Conservation (phyloP, 2,888 invertebrate species). For the Diloba caeruleocephala region DNA sequence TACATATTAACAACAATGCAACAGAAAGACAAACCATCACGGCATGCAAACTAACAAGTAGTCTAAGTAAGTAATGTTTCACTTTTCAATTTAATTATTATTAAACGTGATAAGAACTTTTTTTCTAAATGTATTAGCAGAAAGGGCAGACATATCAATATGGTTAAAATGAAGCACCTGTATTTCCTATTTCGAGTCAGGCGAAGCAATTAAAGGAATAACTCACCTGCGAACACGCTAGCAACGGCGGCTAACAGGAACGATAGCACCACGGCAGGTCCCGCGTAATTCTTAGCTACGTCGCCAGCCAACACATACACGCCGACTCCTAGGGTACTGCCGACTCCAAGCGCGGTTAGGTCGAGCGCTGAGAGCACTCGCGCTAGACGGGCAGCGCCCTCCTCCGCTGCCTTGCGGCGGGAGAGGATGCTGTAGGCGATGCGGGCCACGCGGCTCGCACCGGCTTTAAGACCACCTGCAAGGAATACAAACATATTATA, state of each 20-base stretch:
- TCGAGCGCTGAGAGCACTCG: constrained; percentile 94
- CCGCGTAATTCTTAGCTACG: constrained; percentile 94
- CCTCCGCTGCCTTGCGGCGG: constrained; percentile 83
- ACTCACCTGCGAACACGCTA: constrained; percentile 95
- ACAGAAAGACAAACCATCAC: too few species aligned
- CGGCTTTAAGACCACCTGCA: constrained; percentile 81
- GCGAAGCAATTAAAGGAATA: background rate
- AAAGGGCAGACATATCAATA: too few species aligned
- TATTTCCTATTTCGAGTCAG: too few species aligned
- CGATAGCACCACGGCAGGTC: constrained; percentile 95
- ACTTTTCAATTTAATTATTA: too few species aligned
- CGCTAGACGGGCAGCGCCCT: constrained; percentile 87
- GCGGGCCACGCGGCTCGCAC: constrained; percentile 70
- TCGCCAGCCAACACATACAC: constrained; percentile 96
- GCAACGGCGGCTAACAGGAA: constrained; percentile 97
- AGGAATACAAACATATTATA: too few species aligned
- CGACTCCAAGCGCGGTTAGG: constrained; percentile 94
- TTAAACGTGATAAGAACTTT: too few species aligned
- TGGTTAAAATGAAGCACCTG: too few species aligned
- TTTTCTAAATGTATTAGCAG: too few species aligned
- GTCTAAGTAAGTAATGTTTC: too few species aligned
- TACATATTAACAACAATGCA: too few species aligned
- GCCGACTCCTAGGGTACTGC: constrained; percentile 96
- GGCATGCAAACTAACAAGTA: too few species aligned
- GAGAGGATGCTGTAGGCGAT: constrained; percentile 79